phyloP scores from a whole-genome alignment of 2,888 invertebrate genomes.

The Siphonodentalium dalli region DNA sequence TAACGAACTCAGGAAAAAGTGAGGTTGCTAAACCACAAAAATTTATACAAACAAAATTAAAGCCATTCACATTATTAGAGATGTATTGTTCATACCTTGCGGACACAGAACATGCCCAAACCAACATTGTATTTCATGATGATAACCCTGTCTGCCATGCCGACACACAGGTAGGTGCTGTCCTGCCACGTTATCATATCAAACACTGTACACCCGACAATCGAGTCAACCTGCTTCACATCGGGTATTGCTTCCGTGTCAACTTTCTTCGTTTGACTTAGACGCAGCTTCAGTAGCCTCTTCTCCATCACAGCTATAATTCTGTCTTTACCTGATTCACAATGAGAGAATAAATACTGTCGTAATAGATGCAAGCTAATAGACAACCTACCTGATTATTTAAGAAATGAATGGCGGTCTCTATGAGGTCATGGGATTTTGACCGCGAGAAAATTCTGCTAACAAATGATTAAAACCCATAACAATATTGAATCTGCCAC shows the following conservation, averaged over 20 bases:
- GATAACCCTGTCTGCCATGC: conserved; percentile 59
- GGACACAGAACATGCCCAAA: conserved; percentile 56
- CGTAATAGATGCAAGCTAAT: no score
- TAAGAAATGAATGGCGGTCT: no score
- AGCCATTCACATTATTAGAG: no score
- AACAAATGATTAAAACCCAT: no score
- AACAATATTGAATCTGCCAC: no score
- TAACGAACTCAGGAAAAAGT: not conserved
- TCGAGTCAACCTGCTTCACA: conserved; percentile 57
- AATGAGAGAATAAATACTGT: no score
- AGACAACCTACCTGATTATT: no score
- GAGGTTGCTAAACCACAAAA: not conserved
- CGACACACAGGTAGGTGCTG: conserved; percentile 61
- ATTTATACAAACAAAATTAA: no score
- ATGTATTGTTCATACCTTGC: conserved; percentile 60
- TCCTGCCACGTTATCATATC: conserved; percentile 47
- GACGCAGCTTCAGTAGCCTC: conserved; percentile 46
- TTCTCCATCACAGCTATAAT: conserved; percentile 49
- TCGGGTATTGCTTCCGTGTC: conserved; percentile 47
- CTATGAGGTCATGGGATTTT: no score
- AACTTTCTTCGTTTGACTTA: conserved; percentile 40
- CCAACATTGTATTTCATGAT: conserved; percentile 71
- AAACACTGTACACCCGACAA: conserved; percentile 65
- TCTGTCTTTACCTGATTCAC: conserved; percentile 54
- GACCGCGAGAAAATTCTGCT: no score